Evolutionary conservation across 2,113 vertebrate species (phyloP).

Genomic region (Phaethornis superciliosus): DNA sequence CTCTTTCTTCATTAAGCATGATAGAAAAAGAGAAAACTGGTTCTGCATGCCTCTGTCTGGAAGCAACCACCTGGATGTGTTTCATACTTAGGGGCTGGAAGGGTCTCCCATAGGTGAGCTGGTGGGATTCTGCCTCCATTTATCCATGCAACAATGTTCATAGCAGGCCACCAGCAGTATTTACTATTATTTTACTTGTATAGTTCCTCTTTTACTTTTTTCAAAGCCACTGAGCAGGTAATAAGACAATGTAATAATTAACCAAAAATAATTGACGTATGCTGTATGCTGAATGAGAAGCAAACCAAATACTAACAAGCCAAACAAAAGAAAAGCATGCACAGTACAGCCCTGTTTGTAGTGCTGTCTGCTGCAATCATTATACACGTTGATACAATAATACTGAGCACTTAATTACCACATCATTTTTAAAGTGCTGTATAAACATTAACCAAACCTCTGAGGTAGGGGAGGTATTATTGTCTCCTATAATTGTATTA

Average conservation of each 20-base stretch:
- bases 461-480: conserved; percentile 55
- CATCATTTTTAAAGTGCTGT: conserved; percentile 52
- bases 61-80: not conserved
- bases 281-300: conserved; percentile 10
- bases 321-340: conserved; percentile 45
- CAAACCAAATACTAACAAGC: conserved; percentile 44
- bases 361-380: conserved; percentile 49
- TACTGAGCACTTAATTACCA: conserved; percentile 62
- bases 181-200: not conserved
- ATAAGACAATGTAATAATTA: conserved; percentile 40
- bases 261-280: conserved; percentile 28
- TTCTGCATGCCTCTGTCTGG: not conserved
- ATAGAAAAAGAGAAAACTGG: not conserved
- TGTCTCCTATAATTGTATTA: not conserved
- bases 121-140: not conserved
- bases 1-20: not conserved
- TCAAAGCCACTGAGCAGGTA: conserved; percentile 28
- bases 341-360: conserved; percentile 34
- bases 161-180: not conserved
- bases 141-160: not conserved
- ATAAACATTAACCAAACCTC: conserved; percentile 61
- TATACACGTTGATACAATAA: conserved; percentile 55
- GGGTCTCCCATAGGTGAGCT: not conserved
- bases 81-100: not conserved
- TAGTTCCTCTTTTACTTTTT: conserved; percentile 1